Conservation (phyloP, 2,888 invertebrate genomes). For the Rosalia funebris region DNA sequence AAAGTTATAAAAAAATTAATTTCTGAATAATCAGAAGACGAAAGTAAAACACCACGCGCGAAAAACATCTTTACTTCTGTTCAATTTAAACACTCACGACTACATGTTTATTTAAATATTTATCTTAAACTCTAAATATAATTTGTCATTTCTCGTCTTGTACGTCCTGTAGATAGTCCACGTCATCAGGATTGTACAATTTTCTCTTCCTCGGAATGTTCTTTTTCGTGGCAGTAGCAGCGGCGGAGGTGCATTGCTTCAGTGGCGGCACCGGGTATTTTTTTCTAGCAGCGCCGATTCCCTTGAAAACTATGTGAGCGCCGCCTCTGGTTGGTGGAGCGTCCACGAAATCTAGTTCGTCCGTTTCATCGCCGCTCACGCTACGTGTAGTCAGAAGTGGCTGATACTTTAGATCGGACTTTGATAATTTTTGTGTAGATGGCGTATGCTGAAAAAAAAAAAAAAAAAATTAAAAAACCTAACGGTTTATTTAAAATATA, state of each 20-base stretch:
- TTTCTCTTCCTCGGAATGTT: slow-evolving; percentile 29
- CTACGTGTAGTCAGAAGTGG: neutral
- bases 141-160: neutral
- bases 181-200: slow-evolving; percentile 36
- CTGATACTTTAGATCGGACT: neutral
- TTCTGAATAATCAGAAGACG: no score
- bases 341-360: neutral
- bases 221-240: neutral
- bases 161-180: slow-evolving; percentile 24
- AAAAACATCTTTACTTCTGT: no score
- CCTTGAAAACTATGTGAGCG: neutral
- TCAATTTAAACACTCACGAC: no score
- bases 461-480: neutral
- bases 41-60: no score
- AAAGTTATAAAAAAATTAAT: no score
- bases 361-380: neutral
- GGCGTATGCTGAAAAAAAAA: slow-evolving; percentile 3
- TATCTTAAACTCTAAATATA: no score
- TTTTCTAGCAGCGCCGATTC: neutral
- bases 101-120: no score
- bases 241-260: neutral
- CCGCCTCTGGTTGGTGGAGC: neutral
- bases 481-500: no score
- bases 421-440: neutral
- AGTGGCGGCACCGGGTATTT: slow-evolving; percentile 16